A percentile compares a stretch with the other conserved stretches of the same genome.
These are phyloP conservation scores for Drosophila paranaensis DNA, from an alignment of 2,888 invertebrate species.

Conservation along the genomic window DNA sequence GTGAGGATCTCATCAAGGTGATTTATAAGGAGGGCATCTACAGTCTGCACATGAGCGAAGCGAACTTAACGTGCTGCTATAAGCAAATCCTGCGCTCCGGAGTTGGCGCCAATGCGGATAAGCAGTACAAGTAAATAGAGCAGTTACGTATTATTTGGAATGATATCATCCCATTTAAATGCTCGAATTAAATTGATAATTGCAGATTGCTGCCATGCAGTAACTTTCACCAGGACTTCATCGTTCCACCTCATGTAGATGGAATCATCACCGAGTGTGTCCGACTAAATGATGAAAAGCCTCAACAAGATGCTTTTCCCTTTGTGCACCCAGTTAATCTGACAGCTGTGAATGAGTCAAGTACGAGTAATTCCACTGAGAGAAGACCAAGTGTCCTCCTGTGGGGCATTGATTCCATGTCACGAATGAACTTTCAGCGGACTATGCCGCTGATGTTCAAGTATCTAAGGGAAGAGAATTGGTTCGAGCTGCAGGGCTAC, in stretches of 20 bases:
- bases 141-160: not conserved
- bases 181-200: conserved; percentile 28
- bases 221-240: conserved; percentile 67
- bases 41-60: conserved; percentile 64
- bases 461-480: conserved; percentile 88
- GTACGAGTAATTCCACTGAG: not conserved
- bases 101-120: conserved; percentile 66
- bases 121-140: conserved; percentile 67
- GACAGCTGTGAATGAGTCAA: conserved; percentile 38
- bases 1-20: conserved; percentile 67
- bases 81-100: conserved; percentile 77
- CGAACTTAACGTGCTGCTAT: conserved; percentile 79
- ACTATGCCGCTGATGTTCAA: conserved; percentile 89
- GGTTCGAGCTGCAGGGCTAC: conserved; percentile 90
- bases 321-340: conserved; percentile 83
- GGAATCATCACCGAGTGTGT: conserved; percentile 76
- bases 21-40: conserved; percentile 72
- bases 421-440: conserved; percentile 90
- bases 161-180: conserved; percentile 14
- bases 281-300: conserved; percentile 78
- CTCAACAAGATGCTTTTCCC: conserved; percentile 85
- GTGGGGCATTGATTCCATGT: conserved; percentile 94
- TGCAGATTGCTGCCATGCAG: conserved; percentile 70
- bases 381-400: conserved; percentile 88
- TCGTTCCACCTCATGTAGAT: conserved; percentile 68